Base-by-base conservation (phyloP, 1,140 invertebrate genomes). In the Bombus breviceps region DNA sequence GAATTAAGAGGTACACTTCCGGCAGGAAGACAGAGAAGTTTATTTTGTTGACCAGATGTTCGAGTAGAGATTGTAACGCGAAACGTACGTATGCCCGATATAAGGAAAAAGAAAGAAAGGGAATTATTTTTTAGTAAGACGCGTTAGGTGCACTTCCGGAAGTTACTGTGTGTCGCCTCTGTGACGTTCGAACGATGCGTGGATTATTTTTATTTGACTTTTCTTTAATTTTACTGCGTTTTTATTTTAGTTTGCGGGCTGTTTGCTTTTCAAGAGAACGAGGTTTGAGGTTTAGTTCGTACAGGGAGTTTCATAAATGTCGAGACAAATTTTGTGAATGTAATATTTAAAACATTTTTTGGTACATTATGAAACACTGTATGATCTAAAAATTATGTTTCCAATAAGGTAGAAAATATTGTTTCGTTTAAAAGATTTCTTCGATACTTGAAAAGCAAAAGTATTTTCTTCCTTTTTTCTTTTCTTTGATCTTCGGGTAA, bases 1-100 rank as follows among this genome's bases (percentile, higher is more conserved):
- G 66, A 62, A 87, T 80, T 87, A 89, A 72, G 85, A 78, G 6
- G 53, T 68, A 66, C 43, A 39, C 77, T 74, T 81, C 59, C 75
- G 86, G 62, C 81, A 73, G 68, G 77, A 73, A 90, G 73, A 82
- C 86, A 93, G 81, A 91, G 73, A 85, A 64, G 81, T 90, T 90
- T 90, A 90, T 89, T 90, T 90, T 90, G 76, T 89, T 83, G 81
- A 89, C 71, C 57, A 68, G 74, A 73, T 64, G 47, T 74, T 84
- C 64, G 83, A 43, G 88, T 57, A 88, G 73, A 77, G 74, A 73
- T 68, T 25, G 73, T 80, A 77, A 71, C 47, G 62, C 62, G 78
- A 73, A 74, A 57, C 62, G 34, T 47, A 62, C 25, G 25, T 34
- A 34, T 66, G 43, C 39, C 12, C 59, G 37, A 12, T n/a, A 75